phyloP scores from a whole-genome alignment of 2,888 invertebrate genomes.

The Operophtera brumata region DNA sequence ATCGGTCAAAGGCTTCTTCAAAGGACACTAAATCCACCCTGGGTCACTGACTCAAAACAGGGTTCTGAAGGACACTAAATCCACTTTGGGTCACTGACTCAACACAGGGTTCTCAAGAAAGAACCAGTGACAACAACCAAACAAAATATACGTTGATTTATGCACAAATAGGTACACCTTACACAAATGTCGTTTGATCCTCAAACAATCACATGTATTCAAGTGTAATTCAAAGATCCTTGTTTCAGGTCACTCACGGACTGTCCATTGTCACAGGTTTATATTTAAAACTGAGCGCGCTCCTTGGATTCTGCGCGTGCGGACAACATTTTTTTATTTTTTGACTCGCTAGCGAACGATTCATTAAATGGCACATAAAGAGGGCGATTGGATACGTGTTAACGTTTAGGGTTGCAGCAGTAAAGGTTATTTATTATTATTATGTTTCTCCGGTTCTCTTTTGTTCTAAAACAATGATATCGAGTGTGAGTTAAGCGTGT shows the following conservation, averaged over 20 bases:
- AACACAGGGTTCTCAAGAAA: too few species aligned
- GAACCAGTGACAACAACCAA: too few species aligned
- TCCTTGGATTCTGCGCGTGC: constrained; percentile 56
- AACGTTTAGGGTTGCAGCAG: constrained; percentile 40
- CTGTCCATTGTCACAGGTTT: constrained; percentile 69
- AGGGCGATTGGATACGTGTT: constrained; percentile 52
- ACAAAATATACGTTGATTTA: too few species aligned
- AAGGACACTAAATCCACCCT: too few species aligned
- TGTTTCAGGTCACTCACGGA: constrained; percentile 63
- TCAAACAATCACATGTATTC: constrained; percentile 34
- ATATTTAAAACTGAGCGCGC: constrained; percentile 68
- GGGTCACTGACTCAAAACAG: too few species aligned
- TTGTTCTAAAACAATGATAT: constrained; percentile 27
- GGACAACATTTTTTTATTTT: constrained; percentile 43
- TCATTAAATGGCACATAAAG: constrained; percentile 63
- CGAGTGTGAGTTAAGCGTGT: neutral
- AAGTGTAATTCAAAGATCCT: constrained; percentile 49
- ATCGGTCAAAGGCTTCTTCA: too few species aligned
- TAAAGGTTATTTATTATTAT: constrained; percentile 35
- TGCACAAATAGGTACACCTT: too few species aligned
- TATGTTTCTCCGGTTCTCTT: constrained; percentile 12
- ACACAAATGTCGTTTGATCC: constrained; percentile 16
- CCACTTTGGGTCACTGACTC: too few species aligned
- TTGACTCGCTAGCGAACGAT: constrained; percentile 46
- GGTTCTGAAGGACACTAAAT: too few species aligned